phyloP scores from a whole-genome alignment of 2,797 vertebrate species.

The Phoxinus dragarum region DNA sequence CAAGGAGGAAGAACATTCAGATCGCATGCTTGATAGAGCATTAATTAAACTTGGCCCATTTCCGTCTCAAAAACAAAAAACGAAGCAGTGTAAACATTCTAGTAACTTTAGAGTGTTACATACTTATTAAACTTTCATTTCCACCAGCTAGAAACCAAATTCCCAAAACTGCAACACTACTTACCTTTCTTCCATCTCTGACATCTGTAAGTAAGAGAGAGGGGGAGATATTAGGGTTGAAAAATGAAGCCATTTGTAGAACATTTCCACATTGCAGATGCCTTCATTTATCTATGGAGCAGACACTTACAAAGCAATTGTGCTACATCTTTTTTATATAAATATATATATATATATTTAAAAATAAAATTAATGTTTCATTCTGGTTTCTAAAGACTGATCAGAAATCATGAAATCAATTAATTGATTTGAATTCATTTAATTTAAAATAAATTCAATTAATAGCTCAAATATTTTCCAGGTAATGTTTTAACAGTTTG shows the following conservation, averaged over 20 bases:
- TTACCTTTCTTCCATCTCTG: conserved; percentile 70
- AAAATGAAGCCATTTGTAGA: neutral
- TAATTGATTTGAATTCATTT: no score
- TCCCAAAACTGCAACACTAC: conserved; percentile 8
- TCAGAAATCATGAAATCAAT: neutral
- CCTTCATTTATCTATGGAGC: neutral
- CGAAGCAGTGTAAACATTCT: neutral
- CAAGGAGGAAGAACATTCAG: neutral
- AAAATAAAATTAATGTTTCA: neutral
- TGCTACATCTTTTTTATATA: no score
- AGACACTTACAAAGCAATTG: no score
- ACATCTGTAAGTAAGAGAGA: conserved; percentile 60
- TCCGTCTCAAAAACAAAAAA: neutral
- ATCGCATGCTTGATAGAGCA: neutral
- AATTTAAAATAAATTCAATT: no score
- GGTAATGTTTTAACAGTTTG: neutral
- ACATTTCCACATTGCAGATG: neutral
- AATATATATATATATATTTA: no score
- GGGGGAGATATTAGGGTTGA: conserved; percentile 13
- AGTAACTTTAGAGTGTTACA: neutral
- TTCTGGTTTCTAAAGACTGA: neutral
- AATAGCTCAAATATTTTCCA: neutral
- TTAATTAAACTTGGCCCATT: neutral
- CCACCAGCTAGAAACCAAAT: neutral
- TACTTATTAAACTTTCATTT: neutral